Evolutionary conservation across 2,797 vertebrate species (phyloP).

Genomic region (Fistularia tabacaria): DNA sequence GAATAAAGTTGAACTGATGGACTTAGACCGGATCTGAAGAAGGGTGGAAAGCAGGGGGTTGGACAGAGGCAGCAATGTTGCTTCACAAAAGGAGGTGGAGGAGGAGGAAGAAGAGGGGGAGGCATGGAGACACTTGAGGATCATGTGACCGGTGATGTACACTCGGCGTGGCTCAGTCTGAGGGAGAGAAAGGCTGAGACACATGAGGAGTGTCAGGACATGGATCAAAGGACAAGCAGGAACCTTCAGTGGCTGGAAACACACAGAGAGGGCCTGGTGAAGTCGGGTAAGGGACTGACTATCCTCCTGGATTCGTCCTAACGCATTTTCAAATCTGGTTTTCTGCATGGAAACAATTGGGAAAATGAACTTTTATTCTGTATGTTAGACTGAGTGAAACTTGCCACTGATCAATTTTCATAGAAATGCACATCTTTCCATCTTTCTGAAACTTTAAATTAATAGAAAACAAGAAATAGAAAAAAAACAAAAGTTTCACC

Average conservation of each 20-base stretch:
- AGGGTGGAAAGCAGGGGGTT: constrained; percentile 26
- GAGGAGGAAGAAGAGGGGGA: constrained; percentile 31
- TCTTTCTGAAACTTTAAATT: too few species aligned
- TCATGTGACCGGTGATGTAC: constrained; percentile 36
- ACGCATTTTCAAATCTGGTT: neutral
- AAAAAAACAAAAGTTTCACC: too few species aligned
- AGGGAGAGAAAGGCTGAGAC: constrained; percentile 21
- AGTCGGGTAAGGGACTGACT: constrained; percentile 82
- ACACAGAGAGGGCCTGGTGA: constrained; percentile 74
- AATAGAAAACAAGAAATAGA: too few species aligned
- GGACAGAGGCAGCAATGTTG: neutral
- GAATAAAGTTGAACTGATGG: too few species aligned
- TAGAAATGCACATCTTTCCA: too few species aligned
- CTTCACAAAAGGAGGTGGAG: constrained; percentile 20
- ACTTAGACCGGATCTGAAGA: neutral
- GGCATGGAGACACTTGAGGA: constrained; percentile 13
- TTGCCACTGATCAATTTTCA: too few species aligned
- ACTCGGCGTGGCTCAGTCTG: constrained; percentile 14
- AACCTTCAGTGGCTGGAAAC: constrained; percentile 35
- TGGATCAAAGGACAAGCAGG: constrained; percentile 70
- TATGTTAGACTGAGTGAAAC: too few species aligned
- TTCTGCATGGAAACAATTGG: too few species aligned
- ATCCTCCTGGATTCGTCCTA: neutral
- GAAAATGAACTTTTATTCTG: neutral
- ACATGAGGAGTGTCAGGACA: constrained; percentile 15